Evolutionary conservation across 2,888 invertebrate species (phyloP).

Genomic region (Cephus sareptanus): DNA sequence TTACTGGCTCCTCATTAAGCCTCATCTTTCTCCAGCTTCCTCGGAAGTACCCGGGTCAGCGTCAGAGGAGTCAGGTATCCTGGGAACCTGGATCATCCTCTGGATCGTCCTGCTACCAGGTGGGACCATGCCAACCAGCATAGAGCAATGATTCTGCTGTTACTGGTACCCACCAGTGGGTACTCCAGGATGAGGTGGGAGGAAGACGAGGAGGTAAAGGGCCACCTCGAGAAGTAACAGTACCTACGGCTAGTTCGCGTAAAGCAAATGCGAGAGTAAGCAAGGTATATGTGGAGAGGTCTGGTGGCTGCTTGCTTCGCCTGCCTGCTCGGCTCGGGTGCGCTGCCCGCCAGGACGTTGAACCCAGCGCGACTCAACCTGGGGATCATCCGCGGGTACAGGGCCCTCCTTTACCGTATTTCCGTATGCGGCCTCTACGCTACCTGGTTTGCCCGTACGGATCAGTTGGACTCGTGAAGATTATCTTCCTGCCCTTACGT

Average conservation of each 20-base stretch:
- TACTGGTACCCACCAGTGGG: neutral
- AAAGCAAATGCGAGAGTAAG: slow-evolving; percentile 49
- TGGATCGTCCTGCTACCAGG: no score
- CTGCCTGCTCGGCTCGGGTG: slow-evolving; percentile 54
- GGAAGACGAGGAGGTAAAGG: slow-evolving; percentile 44
- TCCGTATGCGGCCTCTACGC: no score
- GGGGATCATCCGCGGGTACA: slow-evolving; percentile 57
- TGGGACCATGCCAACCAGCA: no score
- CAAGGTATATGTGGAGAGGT: slow-evolving; percentile 38
- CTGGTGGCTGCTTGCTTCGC: slow-evolving; percentile 45
- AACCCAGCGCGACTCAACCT: slow-evolving; percentile 66
- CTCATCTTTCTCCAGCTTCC: no score
- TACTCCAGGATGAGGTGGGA: slow-evolving; percentile 30
- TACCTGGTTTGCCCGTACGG: no score
- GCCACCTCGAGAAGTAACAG: slow-evolving; percentile 60
- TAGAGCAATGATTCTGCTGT: no score
- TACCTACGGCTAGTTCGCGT: slow-evolving; percentile 60
- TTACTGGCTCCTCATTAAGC: no score
- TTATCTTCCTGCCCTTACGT: no score
- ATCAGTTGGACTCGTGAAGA: no score
- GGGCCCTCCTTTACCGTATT: slow-evolving; percentile 6
- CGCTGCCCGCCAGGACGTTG: slow-evolving; percentile 66
- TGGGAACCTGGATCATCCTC: no score
- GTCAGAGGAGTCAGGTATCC: no score
- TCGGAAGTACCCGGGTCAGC: no score